phyloP scores from a whole-genome alignment of 2,797 vertebrate genomes.

The Triplophysa bombifrons region DNA sequence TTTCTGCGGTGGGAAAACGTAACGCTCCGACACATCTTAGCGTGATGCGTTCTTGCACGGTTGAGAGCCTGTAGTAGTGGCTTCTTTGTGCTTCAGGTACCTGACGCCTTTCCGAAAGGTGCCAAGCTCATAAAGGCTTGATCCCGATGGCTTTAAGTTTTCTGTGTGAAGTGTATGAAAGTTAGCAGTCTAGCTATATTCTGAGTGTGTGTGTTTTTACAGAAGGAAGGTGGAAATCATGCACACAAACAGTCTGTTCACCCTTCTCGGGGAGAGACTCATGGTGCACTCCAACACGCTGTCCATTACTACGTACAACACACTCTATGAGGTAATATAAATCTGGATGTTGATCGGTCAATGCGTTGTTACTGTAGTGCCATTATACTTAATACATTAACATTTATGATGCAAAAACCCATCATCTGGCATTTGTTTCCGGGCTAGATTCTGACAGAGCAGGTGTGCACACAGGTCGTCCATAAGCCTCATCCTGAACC shows the following conservation, averaged over 20 bases:
- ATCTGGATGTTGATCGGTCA: neutral
- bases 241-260: conserved; percentile 97
- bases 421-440: neutral
- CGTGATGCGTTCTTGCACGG: conserved; percentile 54
- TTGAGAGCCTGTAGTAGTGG: conserved; percentile 65
- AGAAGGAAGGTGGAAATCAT: conserved; percentile 98
- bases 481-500: conserved; percentile 94
- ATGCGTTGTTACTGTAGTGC: neutral
- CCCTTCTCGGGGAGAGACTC: conserved; percentile 91
- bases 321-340: conserved; percentile 89
- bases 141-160: conserved; percentile 53
- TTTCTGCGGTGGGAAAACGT: conserved; percentile 51
- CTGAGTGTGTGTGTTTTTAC: conserved; percentile 51
- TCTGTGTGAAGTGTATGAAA: conserved; percentile 28
- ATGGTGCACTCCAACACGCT: conserved; percentile 92
- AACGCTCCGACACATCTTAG: conserved; percentile 58
- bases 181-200: neutral
- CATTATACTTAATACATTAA: neutral
- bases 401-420: neutral
- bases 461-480: conserved; percentile 93
- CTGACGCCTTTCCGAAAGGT: conserved; percentile 29
- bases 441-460: conserved; percentile 94
- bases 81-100: conserved; percentile 63
- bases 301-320: conserved; percentile 93
- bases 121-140: conserved; percentile 57